A percentile compares a stretch with the other conserved stretches of the same genome.
phyloP scores from a whole-genome alignment of 2,888 invertebrate genomes.

The Reticulitermes lucifugus region DNA sequence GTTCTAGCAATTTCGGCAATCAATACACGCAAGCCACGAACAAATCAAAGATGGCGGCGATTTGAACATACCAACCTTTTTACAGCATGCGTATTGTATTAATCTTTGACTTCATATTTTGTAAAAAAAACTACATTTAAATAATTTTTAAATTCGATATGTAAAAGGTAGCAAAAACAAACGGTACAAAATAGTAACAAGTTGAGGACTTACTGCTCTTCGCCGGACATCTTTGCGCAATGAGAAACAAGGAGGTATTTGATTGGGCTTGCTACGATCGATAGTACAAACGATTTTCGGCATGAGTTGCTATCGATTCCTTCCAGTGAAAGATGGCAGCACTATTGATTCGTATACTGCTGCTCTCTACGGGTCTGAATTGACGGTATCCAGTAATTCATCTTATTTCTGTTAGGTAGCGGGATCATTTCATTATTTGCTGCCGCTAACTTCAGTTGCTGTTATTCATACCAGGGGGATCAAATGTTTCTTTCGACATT shows the following conservation, averaged over 20 bases:
- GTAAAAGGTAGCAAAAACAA: neutral
- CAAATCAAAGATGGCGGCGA: constrained; percentile 51
- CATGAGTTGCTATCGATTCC: neutral
- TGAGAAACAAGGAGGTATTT: constrained; percentile 33
- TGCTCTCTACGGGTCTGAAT: neutral
- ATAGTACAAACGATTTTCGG: constrained; percentile 21
- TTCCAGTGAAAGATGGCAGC: neutral
- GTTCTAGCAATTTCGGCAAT: constrained; percentile 62
- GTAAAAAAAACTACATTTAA: neutral
- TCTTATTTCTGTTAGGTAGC: neutral
- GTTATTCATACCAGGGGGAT: neutral
- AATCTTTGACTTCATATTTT: neutral
- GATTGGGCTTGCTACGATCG: constrained; percentile 49
- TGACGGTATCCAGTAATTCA: too few relatives aligned
- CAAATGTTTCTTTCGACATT: neutral
- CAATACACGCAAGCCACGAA: constrained; percentile 59
- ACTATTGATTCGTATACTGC: neutral
- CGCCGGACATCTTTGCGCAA: constrained; percentile 45
- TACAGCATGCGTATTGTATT: neutral
- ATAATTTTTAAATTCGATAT: neutral
- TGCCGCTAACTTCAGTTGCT: neutral
- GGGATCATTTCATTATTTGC: neutral
- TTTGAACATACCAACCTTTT: constrained; percentile 37
- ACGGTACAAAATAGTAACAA: neutral
- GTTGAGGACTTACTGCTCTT: constrained; percentile 42